phyloP scores from a whole-genome alignment of 2,113 vertebrate genomes.

The Ranitomeya imitator region DNA sequence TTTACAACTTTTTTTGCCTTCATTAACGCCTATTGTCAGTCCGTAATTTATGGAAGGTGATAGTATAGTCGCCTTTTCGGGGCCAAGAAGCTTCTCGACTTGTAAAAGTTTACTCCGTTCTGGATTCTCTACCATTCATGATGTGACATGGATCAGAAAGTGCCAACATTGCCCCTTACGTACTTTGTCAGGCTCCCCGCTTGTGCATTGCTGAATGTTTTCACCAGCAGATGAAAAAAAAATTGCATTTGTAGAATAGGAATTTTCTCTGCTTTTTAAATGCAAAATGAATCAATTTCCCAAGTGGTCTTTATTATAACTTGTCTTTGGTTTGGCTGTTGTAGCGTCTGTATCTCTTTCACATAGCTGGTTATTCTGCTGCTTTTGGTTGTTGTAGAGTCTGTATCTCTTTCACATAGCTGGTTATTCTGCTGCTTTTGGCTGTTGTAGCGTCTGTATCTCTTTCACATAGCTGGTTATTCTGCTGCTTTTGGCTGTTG shows the following conservation, averaged over 20 bases:
- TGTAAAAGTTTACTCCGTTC: not conserved
- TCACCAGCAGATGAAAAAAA: not conserved
- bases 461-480: too few relatives aligned
- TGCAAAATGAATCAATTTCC: too few relatives aligned
- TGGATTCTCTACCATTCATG: not conserved
- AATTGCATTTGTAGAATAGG: not conserved
- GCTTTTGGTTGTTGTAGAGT: too few relatives aligned
- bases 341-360: too few relatives aligned
- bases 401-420: too few relatives aligned
- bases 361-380: too few relatives aligned
- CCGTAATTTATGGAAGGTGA: not conserved
- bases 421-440: too few relatives aligned
- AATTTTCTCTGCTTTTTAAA: not conserved
- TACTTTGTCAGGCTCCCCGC: not conserved
- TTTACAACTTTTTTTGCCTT: not conserved
- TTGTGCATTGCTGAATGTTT: not conserved
- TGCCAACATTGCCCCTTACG: not conserved
- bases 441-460: too few relatives aligned
- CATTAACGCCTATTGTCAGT: slow-evolving; percentile 4
- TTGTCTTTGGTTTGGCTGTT: too few relatives aligned
- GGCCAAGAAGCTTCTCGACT: not conserved
- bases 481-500: too few relatives aligned
- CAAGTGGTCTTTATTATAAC: too few relatives aligned
- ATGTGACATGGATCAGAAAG: not conserved
- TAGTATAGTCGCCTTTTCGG: not conserved